These are phyloP conservation scores for Acrocephalus kingi DNA, from an alignment of 2,113 vertebrate genomes.

Conservation along the genomic window DNA sequence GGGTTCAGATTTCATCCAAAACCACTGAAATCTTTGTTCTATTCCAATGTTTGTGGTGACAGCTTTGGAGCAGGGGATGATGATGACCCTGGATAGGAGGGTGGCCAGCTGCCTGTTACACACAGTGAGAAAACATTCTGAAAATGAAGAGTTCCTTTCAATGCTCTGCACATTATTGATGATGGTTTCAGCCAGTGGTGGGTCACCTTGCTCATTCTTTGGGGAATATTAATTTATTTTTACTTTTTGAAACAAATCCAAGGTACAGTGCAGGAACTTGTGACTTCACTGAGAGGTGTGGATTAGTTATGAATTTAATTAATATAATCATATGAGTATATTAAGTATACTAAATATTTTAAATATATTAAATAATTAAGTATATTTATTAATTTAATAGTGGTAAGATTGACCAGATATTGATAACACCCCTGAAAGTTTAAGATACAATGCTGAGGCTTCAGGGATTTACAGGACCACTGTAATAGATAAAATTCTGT, in stretches of 20 bases:
- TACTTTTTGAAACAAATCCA: not conserved
- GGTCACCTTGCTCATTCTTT: not conserved
- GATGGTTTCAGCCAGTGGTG: slow-evolving; percentile 70
- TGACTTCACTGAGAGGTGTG: not conserved
- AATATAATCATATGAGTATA: too few relatives aligned
- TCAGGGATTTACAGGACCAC: not conserved
- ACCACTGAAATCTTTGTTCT: not conserved
- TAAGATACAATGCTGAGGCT: not conserved
- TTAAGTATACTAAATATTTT: too few relatives aligned
- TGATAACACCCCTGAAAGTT: not conserved
- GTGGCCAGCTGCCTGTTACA: slow-evolving; percentile 40
- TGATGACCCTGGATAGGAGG: not conserved
- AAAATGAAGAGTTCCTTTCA: slow-evolving; percentile 22
- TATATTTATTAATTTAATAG: not conserved
- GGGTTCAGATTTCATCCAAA: not conserved
- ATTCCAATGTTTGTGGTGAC: not conserved
- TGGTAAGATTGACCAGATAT: not conserved
- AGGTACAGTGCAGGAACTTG: not conserved
- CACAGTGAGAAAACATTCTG: not conserved
- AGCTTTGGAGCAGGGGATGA: slow-evolving; percentile 39
- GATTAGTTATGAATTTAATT: not conserved
- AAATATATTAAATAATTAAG: too few relatives aligned
- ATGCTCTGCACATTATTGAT: slow-evolving; percentile 56
- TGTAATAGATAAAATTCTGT: not conserved
- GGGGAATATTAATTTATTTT: not conserved